Evolutionary conservation across 2,797 vertebrate genomes (phyloP).

Genomic region (Tapirus indicus): DNA sequence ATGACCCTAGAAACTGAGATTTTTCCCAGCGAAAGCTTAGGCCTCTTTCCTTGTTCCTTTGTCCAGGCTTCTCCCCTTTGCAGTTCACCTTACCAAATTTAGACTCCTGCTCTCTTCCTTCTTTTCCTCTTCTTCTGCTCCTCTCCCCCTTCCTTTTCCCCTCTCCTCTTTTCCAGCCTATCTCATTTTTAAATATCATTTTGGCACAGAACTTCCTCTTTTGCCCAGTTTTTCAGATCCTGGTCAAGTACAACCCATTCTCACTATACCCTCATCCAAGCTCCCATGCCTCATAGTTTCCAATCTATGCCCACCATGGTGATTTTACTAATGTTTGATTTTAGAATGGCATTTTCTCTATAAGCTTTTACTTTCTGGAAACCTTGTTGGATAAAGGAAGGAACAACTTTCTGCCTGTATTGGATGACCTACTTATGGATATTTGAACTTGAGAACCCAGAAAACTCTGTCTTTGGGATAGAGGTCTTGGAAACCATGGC

Average conservation of each 20-base stretch:
- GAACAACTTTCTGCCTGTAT: not conserved
- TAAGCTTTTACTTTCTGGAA: not conserved
- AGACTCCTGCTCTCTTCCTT: not conserved
- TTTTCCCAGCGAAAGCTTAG: not conserved
- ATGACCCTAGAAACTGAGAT: not conserved
- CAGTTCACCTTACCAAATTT: not conserved
- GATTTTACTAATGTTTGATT: not conserved
- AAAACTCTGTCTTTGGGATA: not conserved
- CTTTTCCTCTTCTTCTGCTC: not conserved
- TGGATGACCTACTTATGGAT: not conserved
- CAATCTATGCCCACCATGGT: not conserved
- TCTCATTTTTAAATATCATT: slow-evolving; percentile 16
- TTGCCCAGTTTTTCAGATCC: slow-evolving; percentile 9
- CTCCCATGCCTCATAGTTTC: not conserved
- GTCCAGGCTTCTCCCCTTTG: not conserved
- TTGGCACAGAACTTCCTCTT: not conserved
- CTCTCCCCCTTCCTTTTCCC: not conserved
- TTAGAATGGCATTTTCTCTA: not conserved
- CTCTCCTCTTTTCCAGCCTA: not conserved
- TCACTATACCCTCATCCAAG: not conserved
- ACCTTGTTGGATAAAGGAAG: not conserved
- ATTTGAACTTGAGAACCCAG: not conserved
- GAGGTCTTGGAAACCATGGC: not conserved
- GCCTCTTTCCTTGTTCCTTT: not conserved
- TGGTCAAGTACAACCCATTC: not conserved